These are phyloP conservation scores for Nycticebus coucang DNA, from an alignment of 2,113 vertebrate species.

Conservation along the genomic window DNA sequence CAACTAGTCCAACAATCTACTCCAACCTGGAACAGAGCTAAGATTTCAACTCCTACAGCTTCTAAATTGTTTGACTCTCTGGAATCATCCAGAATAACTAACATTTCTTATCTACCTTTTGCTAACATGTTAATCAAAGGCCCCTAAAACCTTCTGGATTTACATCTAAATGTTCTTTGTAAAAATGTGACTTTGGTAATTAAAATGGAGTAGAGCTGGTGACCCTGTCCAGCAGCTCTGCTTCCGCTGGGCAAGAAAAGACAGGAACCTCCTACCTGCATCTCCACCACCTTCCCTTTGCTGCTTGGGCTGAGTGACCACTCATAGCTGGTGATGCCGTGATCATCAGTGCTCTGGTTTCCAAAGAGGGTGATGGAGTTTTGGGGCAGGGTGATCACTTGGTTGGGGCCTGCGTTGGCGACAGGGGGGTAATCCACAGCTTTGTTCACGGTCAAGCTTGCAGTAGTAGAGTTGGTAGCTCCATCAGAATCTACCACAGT, in stretches of 20 bases:
- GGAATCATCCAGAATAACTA: background rate
- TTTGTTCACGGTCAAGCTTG: slow-evolving; percentile 93
- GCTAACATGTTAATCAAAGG: slow-evolving; percentile 21
- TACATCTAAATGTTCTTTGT: background rate
- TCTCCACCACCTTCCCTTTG: slow-evolving; percentile 98
- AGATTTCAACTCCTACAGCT: background rate
- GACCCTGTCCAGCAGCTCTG: background rate
- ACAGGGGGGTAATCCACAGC: slow-evolving; percentile 96
- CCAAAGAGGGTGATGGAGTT: slow-evolving; percentile 95
- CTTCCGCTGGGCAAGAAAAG: background rate
- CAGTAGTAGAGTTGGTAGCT: slow-evolving; percentile 92
- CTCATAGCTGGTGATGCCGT: slow-evolving; percentile 94
- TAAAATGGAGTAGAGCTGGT: slow-evolving; percentile 11
- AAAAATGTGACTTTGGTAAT: slow-evolving; percentile 39
- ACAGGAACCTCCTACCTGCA: slow-evolving; percentile 91
- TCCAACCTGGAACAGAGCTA: background rate
- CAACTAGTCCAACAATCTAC: background rate
- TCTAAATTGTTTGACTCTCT: background rate
- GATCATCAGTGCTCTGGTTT: slow-evolving; percentile 97
- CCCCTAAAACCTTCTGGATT: background rate
- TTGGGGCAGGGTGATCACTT: slow-evolving; percentile 96
- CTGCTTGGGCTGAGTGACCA: slow-evolving; percentile 97
- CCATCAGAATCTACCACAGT: slow-evolving; percentile 97
- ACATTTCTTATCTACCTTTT: slow-evolving; percentile 29
- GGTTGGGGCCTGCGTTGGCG: slow-evolving; percentile 95